Conservation (phyloP, 1,140 invertebrate genomes). For the Rhynchophorus ferrugineus region DNA sequence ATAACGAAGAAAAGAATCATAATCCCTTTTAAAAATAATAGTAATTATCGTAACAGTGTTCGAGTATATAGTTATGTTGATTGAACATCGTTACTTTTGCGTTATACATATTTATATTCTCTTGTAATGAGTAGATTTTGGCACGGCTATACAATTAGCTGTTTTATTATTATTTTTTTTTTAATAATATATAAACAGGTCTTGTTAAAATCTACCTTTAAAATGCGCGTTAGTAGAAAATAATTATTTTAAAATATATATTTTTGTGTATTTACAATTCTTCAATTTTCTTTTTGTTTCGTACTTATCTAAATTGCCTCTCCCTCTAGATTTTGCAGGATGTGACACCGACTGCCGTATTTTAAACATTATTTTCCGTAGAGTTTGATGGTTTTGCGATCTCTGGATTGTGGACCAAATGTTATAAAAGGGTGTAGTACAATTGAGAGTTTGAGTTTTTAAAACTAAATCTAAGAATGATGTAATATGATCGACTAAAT, state of each 20-base stretch:
- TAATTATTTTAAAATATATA: constrained; percentile 29
- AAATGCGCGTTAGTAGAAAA: constrained; percentile 2
- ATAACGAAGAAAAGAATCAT: too few species aligned
- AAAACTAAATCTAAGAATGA: too few species aligned
- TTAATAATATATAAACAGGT: constrained; percentile 27
- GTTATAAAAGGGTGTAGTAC: too few species aligned
- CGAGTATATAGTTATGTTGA: too few species aligned
- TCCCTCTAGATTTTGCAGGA: constrained; percentile 35
- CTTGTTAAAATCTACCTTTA: constrained; percentile 2
- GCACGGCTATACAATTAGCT: constrained; percentile 29
- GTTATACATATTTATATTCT: constrained; percentile 5
- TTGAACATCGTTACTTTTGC: constrained; percentile 3
- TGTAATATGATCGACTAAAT: too few species aligned
- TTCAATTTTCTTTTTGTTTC: constrained; percentile 21
- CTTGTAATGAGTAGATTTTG: constrained; percentile 13
- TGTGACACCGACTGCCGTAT: constrained; percentile 36
- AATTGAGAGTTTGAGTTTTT: too few species aligned
- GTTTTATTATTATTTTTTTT: constrained; percentile 17
- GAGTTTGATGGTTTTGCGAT: constrained; percentile 7
- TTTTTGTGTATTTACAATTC: constrained; percentile 33
- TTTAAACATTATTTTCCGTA: constrained; percentile 23
- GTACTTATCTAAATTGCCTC: constrained; percentile 31
- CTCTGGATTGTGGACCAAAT: constrained; percentile 2
- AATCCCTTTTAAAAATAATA: too few species aligned
- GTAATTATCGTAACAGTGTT: too few species aligned